Percentiles rank a stretch among this genome's conserved stretches.
Conservation (phyloP, 2,888 invertebrate genomes). For the Laothoe populi region DNA sequence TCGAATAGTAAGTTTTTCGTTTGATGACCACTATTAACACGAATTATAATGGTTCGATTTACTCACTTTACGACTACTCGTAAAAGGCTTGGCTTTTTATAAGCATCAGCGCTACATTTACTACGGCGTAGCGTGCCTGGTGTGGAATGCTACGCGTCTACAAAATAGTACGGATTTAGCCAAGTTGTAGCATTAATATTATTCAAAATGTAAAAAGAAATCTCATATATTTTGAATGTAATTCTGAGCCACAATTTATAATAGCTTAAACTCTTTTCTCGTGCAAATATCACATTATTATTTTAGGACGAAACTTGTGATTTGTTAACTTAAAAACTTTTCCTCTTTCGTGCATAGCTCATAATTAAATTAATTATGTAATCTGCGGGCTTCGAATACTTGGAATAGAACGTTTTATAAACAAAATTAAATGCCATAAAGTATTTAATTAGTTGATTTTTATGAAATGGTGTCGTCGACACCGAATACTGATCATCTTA, state of each 20-base stretch:
- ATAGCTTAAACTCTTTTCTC: not conserved
- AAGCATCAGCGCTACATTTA: not conserved
- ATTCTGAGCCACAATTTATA: not conserved
- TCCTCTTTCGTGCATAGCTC: not conserved
- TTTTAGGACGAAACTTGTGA: not conserved
- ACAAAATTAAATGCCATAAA: too few relatives aligned
- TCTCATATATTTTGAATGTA: too few relatives aligned
- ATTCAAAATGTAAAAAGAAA: not conserved
- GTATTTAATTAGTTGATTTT: too few relatives aligned
- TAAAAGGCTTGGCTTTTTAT: not conserved
- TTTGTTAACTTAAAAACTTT: not conserved
- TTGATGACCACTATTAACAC: not conserved
- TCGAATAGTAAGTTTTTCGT: too few relatives aligned
- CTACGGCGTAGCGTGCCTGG: conserved; percentile 15
- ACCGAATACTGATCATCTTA: too few relatives aligned
- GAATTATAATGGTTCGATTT: not conserved
- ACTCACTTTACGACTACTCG: not conserved
- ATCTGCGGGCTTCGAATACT: not conserved
- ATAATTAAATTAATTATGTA: not conserved
- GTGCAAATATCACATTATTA: not conserved
- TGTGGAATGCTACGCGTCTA: conserved; percentile 7
- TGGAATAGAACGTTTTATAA: not conserved
- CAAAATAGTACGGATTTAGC: not conserved
- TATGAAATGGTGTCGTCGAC: too few relatives aligned
- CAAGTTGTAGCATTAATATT: not conserved